Percentiles rank a stretch among this genome's conserved stretches.
Conservation (phyloP, 2,113 vertebrate genomes). For the Tragelaphus scriptus region DNA sequence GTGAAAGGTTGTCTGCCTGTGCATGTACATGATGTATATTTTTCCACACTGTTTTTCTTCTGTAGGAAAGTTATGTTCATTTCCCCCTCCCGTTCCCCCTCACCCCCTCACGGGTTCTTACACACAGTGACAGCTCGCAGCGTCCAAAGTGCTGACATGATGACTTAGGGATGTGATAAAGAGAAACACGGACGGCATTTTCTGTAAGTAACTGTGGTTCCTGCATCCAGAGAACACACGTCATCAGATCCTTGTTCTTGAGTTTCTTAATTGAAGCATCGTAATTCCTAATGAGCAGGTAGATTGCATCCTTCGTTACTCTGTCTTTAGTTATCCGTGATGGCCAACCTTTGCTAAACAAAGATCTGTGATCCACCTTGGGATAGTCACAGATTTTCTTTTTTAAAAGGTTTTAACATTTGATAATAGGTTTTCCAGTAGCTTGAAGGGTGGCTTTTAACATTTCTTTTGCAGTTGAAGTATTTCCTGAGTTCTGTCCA, state of each 20-base stretch:
- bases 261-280: constrained; percentile 66
- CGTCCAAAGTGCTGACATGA: constrained; percentile 85
- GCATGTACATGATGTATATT: not conserved
- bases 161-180: constrained; percentile 85
- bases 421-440: constrained; percentile 83
- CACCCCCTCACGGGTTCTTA: constrained; percentile 78
- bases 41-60: constrained; percentile 18
- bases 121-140: constrained; percentile 86
- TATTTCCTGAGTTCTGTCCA: constrained; percentile 81
- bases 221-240: constrained; percentile 33
- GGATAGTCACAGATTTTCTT: constrained; percentile 70
- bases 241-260: constrained; percentile 64
- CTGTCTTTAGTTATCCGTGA: constrained; percentile 76
- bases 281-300: constrained; percentile 78
- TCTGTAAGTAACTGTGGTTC: constrained; percentile 81
- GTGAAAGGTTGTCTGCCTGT: constrained; percentile 28
- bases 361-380: constrained; percentile 63
- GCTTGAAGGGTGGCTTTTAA: constrained; percentile 82
- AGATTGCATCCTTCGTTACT: constrained; percentile 72
- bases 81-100: not conserved
- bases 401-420: constrained; percentile 78
- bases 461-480: constrained; percentile 80
- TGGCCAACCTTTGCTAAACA: constrained; percentile 75
- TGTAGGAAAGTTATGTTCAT: constrained; percentile 52
- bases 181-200: constrained; percentile 86